Percentiles rank a stretch among this genome's conserved stretches.
Evolutionary conservation across 2,888 invertebrate genomes (phyloP).

Genomic region (Leucozona laternaria): DNA sequence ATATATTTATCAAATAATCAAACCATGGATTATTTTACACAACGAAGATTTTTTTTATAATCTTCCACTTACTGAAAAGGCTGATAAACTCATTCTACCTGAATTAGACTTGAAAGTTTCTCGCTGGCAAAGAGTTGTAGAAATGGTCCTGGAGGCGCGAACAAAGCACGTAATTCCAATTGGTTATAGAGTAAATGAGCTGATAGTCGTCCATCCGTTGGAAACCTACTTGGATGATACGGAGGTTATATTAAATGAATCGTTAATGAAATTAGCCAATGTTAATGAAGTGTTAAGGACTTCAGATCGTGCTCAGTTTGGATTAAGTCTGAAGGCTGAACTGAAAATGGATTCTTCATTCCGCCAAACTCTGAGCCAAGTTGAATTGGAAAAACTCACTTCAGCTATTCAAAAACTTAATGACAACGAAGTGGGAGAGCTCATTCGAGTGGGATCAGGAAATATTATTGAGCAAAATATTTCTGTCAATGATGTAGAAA

Average conservation of each 20-base stretch:
- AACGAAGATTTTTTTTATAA: constrained; percentile 80
- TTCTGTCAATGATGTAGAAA: constrained; percentile 17
- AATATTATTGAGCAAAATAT: background rate
- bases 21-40: constrained; percentile 81
- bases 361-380: background rate
- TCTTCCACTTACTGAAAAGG: background rate
- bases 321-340: constrained; percentile 13
- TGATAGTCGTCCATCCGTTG: constrained; percentile 38
- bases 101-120: constrained; percentile 93
- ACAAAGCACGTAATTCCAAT: constrained; percentile 95
- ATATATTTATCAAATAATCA: constrained; percentile 90
- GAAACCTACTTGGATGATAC: constrained; percentile 3
- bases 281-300: constrained; percentile 15
- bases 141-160: constrained; percentile 93
- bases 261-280: constrained; percentile 22
- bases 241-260: constrained; percentile 16
- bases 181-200: constrained; percentile 96
- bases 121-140: constrained; percentile 95
- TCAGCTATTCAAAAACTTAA: background rate
- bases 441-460: background rate
- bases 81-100: constrained; percentile 86
- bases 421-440: constrained; percentile 9
- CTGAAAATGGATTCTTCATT: constrained; percentile 12
- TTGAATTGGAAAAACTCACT: background rate
- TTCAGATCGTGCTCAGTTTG: background rate